Evolutionary conservation across 1,140 invertebrate species (phyloP).

Genomic region (Oedothorax gibbosus): DNA sequence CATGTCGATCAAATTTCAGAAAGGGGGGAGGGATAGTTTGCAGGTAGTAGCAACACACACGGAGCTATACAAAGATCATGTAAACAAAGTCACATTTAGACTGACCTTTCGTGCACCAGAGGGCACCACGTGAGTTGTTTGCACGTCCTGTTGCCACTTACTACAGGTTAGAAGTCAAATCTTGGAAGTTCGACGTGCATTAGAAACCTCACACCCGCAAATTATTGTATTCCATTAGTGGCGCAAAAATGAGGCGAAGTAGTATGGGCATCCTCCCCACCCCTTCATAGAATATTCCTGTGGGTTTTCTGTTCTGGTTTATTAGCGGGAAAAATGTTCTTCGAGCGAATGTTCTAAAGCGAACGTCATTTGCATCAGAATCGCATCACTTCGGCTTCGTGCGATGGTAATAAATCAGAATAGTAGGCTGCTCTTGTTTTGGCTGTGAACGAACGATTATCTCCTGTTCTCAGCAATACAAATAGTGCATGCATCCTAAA

Average conservation of each 20-base stretch:
- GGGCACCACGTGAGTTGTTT: constrained; percentile 52
- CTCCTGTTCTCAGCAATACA: background rate
- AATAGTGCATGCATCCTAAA: too few relatives aligned
- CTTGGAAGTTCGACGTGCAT: constrained; percentile 31
- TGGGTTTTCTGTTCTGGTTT: constrained; percentile 45
- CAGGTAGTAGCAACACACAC: constrained; percentile 8
- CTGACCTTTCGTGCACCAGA: constrained; percentile 53
- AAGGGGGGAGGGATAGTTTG: background rate
- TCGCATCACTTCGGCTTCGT: constrained; percentile 28
- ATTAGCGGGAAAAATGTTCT: constrained; percentile 21
- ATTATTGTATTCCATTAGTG: constrained; percentile 48
- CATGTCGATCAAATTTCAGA: constrained; percentile 13
- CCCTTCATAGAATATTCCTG: constrained; percentile 20
- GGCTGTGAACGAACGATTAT: background rate
- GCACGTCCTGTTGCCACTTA: constrained; percentile 48
- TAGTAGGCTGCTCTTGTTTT: constrained; percentile 11
- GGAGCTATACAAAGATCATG: constrained; percentile 39
- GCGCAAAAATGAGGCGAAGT: constrained; percentile 34
- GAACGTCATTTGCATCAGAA: constrained; percentile 43
- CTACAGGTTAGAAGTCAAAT: constrained; percentile 49
- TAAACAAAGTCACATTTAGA: constrained; percentile 45
- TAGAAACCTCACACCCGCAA: constrained; percentile 47
- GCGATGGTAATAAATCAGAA: constrained; percentile 32
- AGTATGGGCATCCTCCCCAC: constrained; percentile 5
- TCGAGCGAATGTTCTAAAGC: background rate